Conservation (phyloP, 2,113 vertebrate genomes). For the Anas platyrhynchos region DNA sequence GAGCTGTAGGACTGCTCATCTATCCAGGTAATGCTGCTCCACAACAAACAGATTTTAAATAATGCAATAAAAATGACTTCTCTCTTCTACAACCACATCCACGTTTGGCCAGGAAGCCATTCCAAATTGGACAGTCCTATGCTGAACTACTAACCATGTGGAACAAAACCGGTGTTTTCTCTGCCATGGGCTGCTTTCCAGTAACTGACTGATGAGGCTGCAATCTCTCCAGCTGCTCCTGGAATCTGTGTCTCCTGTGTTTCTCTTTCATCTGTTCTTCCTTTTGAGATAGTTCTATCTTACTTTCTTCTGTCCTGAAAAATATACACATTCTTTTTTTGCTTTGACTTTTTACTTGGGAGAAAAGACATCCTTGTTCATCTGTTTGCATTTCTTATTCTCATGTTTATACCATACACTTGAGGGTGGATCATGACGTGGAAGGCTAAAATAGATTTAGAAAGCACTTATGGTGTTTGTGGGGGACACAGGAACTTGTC, state of each 20-base stretch:
- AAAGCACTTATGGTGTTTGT: neutral
- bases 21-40: neutral
- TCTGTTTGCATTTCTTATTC: neutral
- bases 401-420: neutral
- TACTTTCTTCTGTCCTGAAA: conserved; percentile 45
- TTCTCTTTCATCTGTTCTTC: conserved; percentile 51
- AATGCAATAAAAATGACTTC: neutral
- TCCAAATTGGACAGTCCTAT: neutral
- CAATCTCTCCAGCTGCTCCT: conserved; percentile 66
- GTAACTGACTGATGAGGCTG: conserved; percentile 63
- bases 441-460: neutral
- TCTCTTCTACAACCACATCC: neutral
- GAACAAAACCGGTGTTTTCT: conserved; percentile 73
- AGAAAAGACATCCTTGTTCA: neutral
- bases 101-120: neutral
- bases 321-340: neutral
- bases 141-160: conserved; percentile 66
- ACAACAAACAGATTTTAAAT: neutral
- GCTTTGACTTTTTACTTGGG: neutral
- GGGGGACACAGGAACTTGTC: neutral
- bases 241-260: conserved; percentile 34
- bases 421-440: neutral
- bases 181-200: conserved; percentile 71
- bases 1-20: neutral
- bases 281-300: conserved; percentile 34